These are phyloP conservation scores for Ctenicera cuprea DNA, from an alignment of 2,888 invertebrate genomes.

Conservation along the genomic window DNA sequence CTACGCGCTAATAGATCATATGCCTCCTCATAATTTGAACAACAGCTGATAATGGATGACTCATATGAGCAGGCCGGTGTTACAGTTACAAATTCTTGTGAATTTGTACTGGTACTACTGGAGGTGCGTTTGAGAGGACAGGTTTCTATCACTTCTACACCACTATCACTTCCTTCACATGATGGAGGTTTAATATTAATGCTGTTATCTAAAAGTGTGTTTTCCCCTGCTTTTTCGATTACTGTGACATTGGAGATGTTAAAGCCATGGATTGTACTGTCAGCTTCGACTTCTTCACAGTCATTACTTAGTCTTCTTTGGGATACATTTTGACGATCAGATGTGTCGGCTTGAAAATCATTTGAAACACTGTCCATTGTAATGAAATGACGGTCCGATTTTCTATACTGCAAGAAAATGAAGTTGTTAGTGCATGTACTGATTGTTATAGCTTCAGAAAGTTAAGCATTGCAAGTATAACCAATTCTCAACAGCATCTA, in stretches of 20 bases:
- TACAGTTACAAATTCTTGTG: conserved; percentile 75
- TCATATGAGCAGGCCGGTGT: conserved; percentile 82
- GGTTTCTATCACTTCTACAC: conserved; percentile 81
- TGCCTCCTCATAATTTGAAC: conserved; percentile 82
- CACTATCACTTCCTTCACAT: conserved; percentile 87
- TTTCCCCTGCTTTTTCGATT: conserved; percentile 60
- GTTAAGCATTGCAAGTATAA: background rate
- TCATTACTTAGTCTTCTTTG: conserved; percentile 31
- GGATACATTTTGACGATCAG: conserved; percentile 17
- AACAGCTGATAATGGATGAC: conserved; percentile 86
- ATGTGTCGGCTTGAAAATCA: background rate
- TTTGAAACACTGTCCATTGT: conserved; percentile 28
- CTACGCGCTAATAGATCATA: conserved; percentile 72
- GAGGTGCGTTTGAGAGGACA: conserved; percentile 73
- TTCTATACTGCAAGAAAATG: conserved; percentile 2
- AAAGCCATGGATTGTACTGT: conserved; percentile 67
- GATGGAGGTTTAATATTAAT: conserved; percentile 56
- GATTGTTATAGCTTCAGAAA: no score
- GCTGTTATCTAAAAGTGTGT: conserved; percentile 28
- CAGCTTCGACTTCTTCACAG: conserved; percentile 61
- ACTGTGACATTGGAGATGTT: conserved; percentile 66
- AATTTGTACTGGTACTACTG: conserved; percentile 79
- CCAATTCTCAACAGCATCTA: background rate
- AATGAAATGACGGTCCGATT: background rate
- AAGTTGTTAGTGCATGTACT: background rate